Base-by-base conservation (phyloP, 2,888 invertebrate species). In the Pachymerium ferrugineum region DNA sequence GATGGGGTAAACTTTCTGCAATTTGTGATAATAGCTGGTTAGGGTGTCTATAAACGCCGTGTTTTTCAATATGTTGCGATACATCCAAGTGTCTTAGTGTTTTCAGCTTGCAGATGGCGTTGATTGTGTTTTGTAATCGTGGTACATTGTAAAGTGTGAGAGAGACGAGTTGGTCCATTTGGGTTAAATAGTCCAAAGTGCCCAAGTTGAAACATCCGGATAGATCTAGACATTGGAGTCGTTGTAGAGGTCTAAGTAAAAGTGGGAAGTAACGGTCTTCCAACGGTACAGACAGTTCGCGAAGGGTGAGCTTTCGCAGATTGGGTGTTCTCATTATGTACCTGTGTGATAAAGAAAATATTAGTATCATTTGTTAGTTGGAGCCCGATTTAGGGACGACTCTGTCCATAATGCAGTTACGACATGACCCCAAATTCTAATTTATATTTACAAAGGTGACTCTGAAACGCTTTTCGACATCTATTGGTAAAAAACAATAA, bases 71-170 rank as follows among this genome's bases (percentile, higher is more conserved):
- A 19, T 83, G 81, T 76, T 84, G 84, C 0, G 95, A 94, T 77
- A 97, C 88, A 83, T 97, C 97, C 75, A 97, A 84, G 80, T 91
- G 90, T 78, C 87, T 14, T 1, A 47, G 70, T 25, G 83, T 82
- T 77, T 82, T 84, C 29, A 87, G 79, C 70, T 82, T 80, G 77
- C 83, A 83, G 69, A 88, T 82, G 74, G 81, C 79, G 28, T 80
- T 78, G 67, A 85, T 78, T n/a, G 82, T 82, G 68, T 81, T 84
- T 78, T 87, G 87, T 25, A 89, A 84, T 81, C 87, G 86, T 71
- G 88, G 87, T 3, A 94, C 92, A 84, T 93, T 92, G 81, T 93
- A 92, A 69, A 97, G 84, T 77, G 92, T 88, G 16, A 97, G 84
- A 1, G 90, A 90, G 25, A 86, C 85, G 77, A 97, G 84, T 79